These are phyloP conservation scores for Pantala flavescens DNA, from an alignment of 1,140 invertebrate genomes.

Conservation along the genomic window DNA sequence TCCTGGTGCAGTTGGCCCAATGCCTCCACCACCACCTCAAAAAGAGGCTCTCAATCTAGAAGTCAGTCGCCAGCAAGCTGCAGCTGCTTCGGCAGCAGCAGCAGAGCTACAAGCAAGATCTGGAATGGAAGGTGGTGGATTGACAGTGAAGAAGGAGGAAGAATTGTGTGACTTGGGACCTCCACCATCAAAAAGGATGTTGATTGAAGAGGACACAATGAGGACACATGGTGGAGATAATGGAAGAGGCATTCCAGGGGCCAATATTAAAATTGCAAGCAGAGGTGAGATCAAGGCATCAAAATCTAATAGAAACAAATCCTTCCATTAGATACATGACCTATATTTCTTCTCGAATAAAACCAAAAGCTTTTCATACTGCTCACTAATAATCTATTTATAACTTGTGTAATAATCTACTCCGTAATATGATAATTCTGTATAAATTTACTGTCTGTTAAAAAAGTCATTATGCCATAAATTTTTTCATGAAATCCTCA, in stretches of 20 bases:
- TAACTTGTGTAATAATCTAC: too few relatives aligned
- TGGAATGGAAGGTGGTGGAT: constrained; percentile 32
- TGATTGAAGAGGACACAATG: constrained; percentile 35
- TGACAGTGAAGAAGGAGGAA: constrained; percentile 26
- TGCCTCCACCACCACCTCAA: constrained; percentile 35
- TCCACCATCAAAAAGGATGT: constrained; percentile 34
- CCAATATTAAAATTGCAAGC: constrained; percentile 82
- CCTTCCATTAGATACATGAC: too few relatives aligned
- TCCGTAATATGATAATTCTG: too few relatives aligned
- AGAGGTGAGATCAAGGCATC: constrained; percentile 50
- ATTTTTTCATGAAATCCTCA: too few relatives aligned
- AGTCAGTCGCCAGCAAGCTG: constrained; percentile 31
- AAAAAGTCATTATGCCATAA: too few relatives aligned
- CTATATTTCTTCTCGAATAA: too few relatives aligned
- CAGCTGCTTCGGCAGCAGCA: constrained; percentile 22
- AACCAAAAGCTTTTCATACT: too few relatives aligned
- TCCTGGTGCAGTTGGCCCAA: constrained; percentile 32
- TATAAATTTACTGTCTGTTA: too few relatives aligned
- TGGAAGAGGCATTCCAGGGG: constrained; percentile 41
- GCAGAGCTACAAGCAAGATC: constrained; percentile 32
- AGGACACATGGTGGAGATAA: constrained; percentile 32
- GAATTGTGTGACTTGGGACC: constrained; percentile 24
- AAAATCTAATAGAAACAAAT: neutral
- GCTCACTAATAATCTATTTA: too few relatives aligned
- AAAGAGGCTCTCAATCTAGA: constrained; percentile 51